Evolutionary conservation across 2,888 invertebrate species (phyloP).

Genomic region (Allacma fusca): DNA sequence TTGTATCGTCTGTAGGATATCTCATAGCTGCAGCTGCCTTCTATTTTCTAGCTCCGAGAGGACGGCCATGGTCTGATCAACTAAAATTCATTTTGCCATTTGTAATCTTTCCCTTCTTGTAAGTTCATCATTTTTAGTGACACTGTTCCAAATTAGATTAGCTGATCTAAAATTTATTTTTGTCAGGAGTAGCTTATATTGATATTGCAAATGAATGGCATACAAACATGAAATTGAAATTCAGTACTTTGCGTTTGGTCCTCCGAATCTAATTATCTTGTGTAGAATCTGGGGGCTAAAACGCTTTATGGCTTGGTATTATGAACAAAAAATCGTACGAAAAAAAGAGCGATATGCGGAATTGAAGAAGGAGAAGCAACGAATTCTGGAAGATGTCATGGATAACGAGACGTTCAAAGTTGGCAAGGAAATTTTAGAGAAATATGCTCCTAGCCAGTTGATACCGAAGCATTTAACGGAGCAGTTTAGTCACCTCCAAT

Average conservation of each 20-base stretch:
- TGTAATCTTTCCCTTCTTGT: conserved; percentile 83
- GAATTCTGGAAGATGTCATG: conserved; percentile 93
- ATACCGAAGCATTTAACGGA: conserved; percentile 61
- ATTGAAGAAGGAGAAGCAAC: conserved; percentile 82
- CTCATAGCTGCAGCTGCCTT: conserved; percentile 76
- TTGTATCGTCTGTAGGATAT: conserved; percentile 68
- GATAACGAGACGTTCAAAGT: conserved; percentile 97
- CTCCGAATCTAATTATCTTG: conserved; percentile 20
- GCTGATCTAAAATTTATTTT: no score
- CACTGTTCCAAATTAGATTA: no score
- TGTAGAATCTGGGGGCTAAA: conserved; percentile 79
- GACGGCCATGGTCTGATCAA: conserved; percentile 74
- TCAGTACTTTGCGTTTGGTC: no score
- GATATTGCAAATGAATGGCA: no score
- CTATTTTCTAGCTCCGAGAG: conserved; percentile 82
- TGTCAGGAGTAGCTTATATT: no score
- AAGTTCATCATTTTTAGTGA: no score
- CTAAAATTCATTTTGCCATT: conserved; percentile 80
- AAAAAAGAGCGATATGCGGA: conserved; percentile 77
- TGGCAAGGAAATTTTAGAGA: conserved; percentile 86
- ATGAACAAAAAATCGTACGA: conserved; percentile 79
- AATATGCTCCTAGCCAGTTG: conserved; percentile 77
- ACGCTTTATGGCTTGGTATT: conserved; percentile 86
- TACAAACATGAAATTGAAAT: no score
- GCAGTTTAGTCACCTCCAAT: conserved; percentile 45